Percentiles rank a stretch among this genome's conserved stretches.
Evolutionary conservation across 1,140 invertebrate species (phyloP).

Genomic region (Hydropsyche tenuis): DNA sequence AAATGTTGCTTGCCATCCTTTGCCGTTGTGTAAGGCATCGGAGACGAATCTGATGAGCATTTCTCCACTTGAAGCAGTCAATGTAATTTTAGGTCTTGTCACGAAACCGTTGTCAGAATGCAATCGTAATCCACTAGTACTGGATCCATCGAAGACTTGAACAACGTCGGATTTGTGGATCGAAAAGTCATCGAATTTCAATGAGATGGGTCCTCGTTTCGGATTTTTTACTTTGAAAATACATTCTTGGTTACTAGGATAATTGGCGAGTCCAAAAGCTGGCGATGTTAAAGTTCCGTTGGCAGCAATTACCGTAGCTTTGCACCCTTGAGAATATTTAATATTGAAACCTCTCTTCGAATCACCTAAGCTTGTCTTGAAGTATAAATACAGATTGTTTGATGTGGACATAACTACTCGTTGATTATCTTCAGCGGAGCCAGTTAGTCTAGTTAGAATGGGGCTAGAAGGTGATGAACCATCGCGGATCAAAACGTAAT

Average conservation of each 20-base stretch:
- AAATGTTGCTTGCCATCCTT: slow-evolving; percentile 89
- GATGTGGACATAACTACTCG: slow-evolving; percentile 90
- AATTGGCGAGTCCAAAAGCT: slow-evolving; percentile 81
- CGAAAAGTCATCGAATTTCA: slow-evolving; percentile 86
- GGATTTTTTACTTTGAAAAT: slow-evolving; percentile 87
- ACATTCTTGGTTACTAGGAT: slow-evolving; percentile 93
- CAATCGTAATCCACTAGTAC: slow-evolving; percentile 81
- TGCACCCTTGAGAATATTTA: slow-evolving; percentile 87
- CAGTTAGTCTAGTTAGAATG: slow-evolving; percentile 82
- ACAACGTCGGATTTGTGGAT: slow-evolving; percentile 88
- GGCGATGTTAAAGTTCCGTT: slow-evolving; percentile 89
- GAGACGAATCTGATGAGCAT: slow-evolving; percentile 88
- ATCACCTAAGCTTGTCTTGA: slow-evolving; percentile 88
- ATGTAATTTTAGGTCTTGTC: slow-evolving; percentile 83
- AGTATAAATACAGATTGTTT: slow-evolving; percentile 88
- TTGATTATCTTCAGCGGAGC: slow-evolving; percentile 77
- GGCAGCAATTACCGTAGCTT: slow-evolving; percentile 77
- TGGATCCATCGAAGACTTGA: slow-evolving; percentile 89
- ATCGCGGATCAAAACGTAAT: slow-evolving; percentile 89
- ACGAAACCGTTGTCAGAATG: slow-evolving; percentile 91
- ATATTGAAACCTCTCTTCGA: slow-evolving; percentile 91
- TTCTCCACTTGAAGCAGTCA: slow-evolving; percentile 91
- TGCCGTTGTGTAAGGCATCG: slow-evolving; percentile 83
- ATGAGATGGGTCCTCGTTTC: slow-evolving; percentile 79
- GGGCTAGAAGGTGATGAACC: slow-evolving; percentile 85